Percentiles rank a stretch among this genome's conserved stretches.
Evolutionary conservation across 2,797 vertebrate genomes (phyloP).

Genomic region (Graptemys geographica): DNA sequence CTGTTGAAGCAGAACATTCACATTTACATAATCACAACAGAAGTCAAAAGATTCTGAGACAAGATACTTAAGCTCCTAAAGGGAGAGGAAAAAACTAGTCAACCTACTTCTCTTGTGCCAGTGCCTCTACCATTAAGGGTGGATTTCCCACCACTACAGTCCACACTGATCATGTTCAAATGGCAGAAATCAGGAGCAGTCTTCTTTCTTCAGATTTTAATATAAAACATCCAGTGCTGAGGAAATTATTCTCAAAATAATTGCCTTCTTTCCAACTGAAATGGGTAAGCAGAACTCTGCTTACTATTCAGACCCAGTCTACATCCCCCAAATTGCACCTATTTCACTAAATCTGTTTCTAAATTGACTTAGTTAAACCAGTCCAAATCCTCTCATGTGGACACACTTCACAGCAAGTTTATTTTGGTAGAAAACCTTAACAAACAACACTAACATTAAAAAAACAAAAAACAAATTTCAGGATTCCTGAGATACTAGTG

Average conservation of each 20-base stretch:
- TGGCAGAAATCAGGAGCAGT: background rate
- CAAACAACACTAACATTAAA: background rate
- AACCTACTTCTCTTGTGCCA: background rate
- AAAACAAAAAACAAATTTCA: background rate
- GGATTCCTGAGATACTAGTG: background rate
- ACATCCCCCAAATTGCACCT: background rate
- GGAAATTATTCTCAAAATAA: background rate
- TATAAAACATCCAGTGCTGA: background rate
- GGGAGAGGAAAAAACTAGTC: background rate
- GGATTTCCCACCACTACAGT: background rate
- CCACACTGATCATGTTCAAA: background rate
- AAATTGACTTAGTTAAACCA: background rate
- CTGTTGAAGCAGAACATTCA: slow-evolving; percentile 37
- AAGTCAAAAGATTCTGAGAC: slow-evolving; percentile 22
- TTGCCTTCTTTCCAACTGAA: background rate
- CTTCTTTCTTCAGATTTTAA: background rate
- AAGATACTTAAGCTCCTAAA: background rate
- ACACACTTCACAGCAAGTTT: background rate
- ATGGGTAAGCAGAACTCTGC: background rate
- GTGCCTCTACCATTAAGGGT: background rate
- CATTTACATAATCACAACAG: slow-evolving; percentile 21
- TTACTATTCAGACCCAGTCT: background rate
- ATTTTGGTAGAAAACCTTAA: background rate
- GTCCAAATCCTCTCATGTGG: background rate
- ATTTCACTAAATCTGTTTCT: background rate